Evolutionary conservation across 2,113 vertebrate genomes (phyloP), one percentile per base, ranked within the genome.

Genomic region (Passer domesticus): DNA sequence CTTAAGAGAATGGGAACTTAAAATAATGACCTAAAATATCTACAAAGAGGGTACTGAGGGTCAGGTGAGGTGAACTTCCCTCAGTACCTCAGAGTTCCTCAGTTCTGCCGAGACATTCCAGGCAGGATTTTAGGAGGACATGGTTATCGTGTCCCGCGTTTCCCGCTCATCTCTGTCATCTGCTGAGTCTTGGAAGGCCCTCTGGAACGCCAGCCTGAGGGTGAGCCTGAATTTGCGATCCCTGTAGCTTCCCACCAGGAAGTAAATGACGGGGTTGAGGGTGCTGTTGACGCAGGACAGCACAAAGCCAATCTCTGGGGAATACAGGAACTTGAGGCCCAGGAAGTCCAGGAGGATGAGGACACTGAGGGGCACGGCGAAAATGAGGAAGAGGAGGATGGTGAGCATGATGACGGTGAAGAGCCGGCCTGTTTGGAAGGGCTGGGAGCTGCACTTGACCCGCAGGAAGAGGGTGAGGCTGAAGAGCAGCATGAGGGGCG

Each of bases 231-330:
- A 94, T 13, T 81, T 93, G 4, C 43, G 53, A 37, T 96, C 95
- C 67, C 68, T 90, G 88, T 97, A 97, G 90, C 96, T 97, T 18
- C 96, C 95, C 78, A 97, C 91, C 10, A 96, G 83, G 87, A 97
- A 97, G 59, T 97, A 97, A n/a, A 97, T 95, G 85, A 97, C 0
- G 0, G 96, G 95, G 63, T 97, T 97, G 69, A 97, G 74, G 3
- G 49, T 93, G 79, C 96, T 97, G 4, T 97, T 97, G 41, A 95
- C 55, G 0, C 81, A 95, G 53, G 96, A 96, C 27, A 97, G 91
- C 76, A 97, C 77, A 20, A 95, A 95, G 70, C 95, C 94, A 0
- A 95, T 93, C 86, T 97, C 94, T 0, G 95, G 95, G 7, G 94
- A 96, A 41, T 97, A 97, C 52, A 95, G 92, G 1, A 97, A 97